Conservation (phyloP, 92 coral and sea anemone genomes). For the Pocillopora meandrina region DNA sequence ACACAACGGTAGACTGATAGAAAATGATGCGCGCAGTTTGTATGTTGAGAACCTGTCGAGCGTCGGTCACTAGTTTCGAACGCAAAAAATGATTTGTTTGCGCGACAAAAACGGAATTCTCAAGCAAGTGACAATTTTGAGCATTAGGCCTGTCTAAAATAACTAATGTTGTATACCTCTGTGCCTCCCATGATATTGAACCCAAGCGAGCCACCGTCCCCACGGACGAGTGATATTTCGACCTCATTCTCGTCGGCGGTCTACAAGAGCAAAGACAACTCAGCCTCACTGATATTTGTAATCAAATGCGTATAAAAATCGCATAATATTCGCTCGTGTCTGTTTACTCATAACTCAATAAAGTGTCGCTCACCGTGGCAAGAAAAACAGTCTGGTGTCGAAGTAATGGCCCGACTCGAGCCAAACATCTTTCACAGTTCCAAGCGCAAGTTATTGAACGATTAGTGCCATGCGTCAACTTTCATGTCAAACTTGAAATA, state of each 20-base stretch:
- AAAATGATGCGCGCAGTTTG: neutral
- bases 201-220: slow-evolving; percentile 90
- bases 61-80: slow-evolving; percentile 6
- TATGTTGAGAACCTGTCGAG: neutral
- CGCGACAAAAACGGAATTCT: slow-evolving; percentile 64
- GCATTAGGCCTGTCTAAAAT: slow-evolving; percentile 19
- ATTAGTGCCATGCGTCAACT: neutral
- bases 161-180: slow-evolving; percentile 30
- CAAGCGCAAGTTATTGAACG: slow-evolving; percentile 63
- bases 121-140: slow-evolving; percentile 35
- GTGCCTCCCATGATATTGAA: slow-evolving; percentile 97
- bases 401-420: slow-evolving; percentile 26
- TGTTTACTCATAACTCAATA: slow-evolving; percentile 86
- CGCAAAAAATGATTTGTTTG: slow-evolving; percentile 52
- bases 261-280: slow-evolving; percentile 66
- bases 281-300: slow-evolving; percentile 63
- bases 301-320: slow-evolving; percentile 67
- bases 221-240: slow-evolving; percentile 76
- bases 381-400: slow-evolving; percentile 76
- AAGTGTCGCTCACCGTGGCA: slow-evolving; percentile 73
- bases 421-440: slow-evolving; percentile 65
- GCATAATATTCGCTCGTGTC: slow-evolving; percentile 58
- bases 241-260: slow-evolving; percentile 88
- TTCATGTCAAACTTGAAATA: slow-evolving; percentile 26
- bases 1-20: slow-evolving; percentile 15